Conservation (phyloP, 2,888 invertebrate genomes). For the Myopa testacea region DNA sequence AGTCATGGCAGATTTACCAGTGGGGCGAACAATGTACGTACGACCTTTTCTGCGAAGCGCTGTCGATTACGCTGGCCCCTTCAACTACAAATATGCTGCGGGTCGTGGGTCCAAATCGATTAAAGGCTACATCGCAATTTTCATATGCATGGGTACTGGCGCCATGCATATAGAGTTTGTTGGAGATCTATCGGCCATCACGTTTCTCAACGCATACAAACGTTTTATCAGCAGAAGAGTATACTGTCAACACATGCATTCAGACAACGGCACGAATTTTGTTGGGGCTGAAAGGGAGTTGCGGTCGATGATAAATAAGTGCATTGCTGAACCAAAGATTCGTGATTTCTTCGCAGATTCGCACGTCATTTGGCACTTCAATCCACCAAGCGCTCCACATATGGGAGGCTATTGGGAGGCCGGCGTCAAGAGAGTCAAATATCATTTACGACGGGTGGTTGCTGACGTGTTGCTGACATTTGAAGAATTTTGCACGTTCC, state of each 20-base stretch:
- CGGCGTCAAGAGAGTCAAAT: constrained; percentile 9
- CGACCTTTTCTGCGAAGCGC: constrained; percentile 17
- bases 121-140: constrained; percentile 14
- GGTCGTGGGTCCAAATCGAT: neutral
- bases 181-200: constrained; percentile 6
- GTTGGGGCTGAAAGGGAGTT: constrained; percentile 23
- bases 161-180: constrained; percentile 34
- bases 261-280: constrained; percentile 23
- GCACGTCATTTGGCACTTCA: constrained; percentile 13
- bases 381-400: constrained; percentile 12
- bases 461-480: neutral
- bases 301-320: neutral
- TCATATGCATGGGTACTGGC: constrained; percentile 15
- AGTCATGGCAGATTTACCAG: constrained; percentile 12
- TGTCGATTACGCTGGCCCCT: neutral
- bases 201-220: constrained; percentile 14
- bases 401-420: constrained; percentile 30
- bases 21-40: constrained; percentile 6
- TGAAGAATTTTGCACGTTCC: neutral
- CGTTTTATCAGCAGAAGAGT: neutral
- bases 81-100: neutral
- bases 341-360: constrained; percentile 5
- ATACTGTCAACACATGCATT: neutral
- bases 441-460: constrained; percentile 6
- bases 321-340: neutral